phyloP scores from a whole-genome alignment of 2,888 invertebrate species.

The Sussaba pulchella region DNA sequence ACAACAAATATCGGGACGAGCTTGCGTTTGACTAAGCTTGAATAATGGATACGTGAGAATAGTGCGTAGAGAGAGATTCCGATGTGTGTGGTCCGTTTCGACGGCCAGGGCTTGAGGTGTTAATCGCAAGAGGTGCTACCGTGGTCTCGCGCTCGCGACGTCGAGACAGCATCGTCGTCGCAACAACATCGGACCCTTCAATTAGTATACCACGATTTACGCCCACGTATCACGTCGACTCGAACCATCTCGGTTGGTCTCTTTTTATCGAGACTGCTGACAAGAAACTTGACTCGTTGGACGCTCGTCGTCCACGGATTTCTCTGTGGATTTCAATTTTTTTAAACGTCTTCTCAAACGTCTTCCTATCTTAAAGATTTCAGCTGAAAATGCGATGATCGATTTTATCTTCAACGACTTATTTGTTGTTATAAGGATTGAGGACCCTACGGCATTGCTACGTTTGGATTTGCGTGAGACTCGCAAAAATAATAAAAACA shows the following conservation, averaged over 20 bases:
- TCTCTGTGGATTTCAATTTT: too few species aligned
- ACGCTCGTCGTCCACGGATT: slow-evolving; percentile 2
- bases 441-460: too few species aligned
- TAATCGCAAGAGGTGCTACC: slow-evolving; percentile 71
- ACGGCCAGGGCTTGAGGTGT: slow-evolving; percentile 64
- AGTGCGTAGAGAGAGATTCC: slow-evolving; percentile 45
- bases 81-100: slow-evolving; percentile 68
- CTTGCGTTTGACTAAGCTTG: slow-evolving; percentile 40
- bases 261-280: slow-evolving; percentile 43
- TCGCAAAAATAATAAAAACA: too few species aligned
- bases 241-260: slow-evolving; percentile 5
- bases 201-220: slow-evolving; percentile 79
- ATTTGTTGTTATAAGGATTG: too few species aligned
- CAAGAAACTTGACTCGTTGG: slow-evolving; percentile 50
- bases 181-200: slow-evolving; percentile 80
- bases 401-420: too few species aligned
- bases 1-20: slow-evolving; percentile 58
- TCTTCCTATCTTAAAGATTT: too few species aligned
- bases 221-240: slow-evolving; percentile 65
- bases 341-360: too few species aligned
- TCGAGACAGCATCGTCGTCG: slow-evolving; percentile 30
- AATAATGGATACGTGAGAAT: slow-evolving; percentile 15
- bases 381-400: too few species aligned
- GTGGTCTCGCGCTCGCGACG: slow-evolving; percentile 77
- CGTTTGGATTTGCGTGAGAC: too few species aligned